phyloP scores from a whole-genome alignment of 2,797 vertebrate species.

The Phaenicophaeus curvirostris region DNA sequence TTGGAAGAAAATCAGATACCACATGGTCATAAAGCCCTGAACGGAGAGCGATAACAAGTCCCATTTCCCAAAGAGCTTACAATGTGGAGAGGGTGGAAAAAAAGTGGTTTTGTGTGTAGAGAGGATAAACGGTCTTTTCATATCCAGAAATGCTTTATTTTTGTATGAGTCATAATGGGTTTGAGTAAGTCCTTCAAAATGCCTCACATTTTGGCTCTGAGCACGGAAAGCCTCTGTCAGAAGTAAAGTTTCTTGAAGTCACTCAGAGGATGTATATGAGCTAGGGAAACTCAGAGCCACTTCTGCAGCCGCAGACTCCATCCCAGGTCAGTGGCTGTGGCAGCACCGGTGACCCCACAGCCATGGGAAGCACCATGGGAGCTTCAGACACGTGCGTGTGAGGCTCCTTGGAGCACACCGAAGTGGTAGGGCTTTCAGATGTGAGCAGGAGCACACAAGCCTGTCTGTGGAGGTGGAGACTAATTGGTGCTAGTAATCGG shows the following conservation, averaged over 20 bases:
- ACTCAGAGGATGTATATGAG: neutral
- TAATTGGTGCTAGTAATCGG: neutral
- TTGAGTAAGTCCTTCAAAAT: constrained; percentile 46
- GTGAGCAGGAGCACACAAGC: fast-evolving
- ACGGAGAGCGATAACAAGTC: constrained; percentile 13
- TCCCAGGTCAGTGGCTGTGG: neutral
- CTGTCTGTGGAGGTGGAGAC: fast-evolving
- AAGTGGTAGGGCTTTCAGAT: neutral
- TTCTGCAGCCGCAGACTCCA: fast-evolving
- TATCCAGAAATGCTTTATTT: constrained; percentile 57
- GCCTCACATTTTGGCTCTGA: constrained; percentile 24
- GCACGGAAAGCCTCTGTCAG: neutral
- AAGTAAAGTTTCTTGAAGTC: neutral
- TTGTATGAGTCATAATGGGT: constrained; percentile 36
- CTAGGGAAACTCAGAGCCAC: neutral
- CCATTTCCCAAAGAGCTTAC: constrained; percentile 45
- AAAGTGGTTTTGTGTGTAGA: neutral
- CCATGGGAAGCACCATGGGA: neutral
- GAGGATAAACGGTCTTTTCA: constrained; percentile 53
- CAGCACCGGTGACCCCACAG: neutral
- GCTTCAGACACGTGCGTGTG: fast-evolving
- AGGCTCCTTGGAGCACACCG: neutral
- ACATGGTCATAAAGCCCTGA: constrained; percentile 12
- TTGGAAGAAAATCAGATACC: constrained; percentile 27
- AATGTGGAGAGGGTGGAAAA: neutral